Conservation (phyloP, 1,140 invertebrate species). For the Magallana ariakensis region DNA sequence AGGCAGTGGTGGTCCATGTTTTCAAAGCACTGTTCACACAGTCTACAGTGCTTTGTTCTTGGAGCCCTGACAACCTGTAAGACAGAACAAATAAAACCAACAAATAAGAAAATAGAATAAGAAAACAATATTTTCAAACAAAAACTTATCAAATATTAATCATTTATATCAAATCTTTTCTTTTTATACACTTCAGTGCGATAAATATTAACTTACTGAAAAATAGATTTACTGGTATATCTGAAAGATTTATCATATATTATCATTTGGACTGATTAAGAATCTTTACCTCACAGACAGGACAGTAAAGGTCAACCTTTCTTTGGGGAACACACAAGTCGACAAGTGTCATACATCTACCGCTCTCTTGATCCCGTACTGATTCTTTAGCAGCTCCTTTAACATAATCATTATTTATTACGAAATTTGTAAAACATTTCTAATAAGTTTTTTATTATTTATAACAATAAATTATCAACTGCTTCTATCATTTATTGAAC, state of each 20-base stretch:
- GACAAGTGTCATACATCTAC: slow-evolving; percentile 56
- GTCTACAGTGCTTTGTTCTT: slow-evolving; percentile 72
- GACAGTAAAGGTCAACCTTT: slow-evolving; percentile 64
- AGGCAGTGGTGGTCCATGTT: slow-evolving; percentile 78
- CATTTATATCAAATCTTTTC: no score
- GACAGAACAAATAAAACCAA: slow-evolving; percentile 10
- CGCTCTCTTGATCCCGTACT: slow-evolving; percentile 56
- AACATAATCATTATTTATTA: background rate
- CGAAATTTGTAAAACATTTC: no score
- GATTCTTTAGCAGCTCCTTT: slow-evolving; percentile 60
- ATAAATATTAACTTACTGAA: no score
- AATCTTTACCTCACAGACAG: slow-evolving; percentile 67
- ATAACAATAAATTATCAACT: no score
- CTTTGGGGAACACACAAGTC: slow-evolving; percentile 64
- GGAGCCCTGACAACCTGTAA: slow-evolving; percentile 64
- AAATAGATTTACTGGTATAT: no score
- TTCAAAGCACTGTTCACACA: slow-evolving; percentile 72
- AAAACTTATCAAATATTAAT: no score
- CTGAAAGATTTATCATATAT: no score
- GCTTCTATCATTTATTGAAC: no score
- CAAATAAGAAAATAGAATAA: background rate
- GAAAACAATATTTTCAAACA: no score
- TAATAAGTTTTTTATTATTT: no score
- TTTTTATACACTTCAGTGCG: no score
- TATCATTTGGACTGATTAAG: no score